Evolutionary conservation across 2,797 vertebrate genomes (phyloP), one percentile per base, ranked within the genome.

Genomic region (Mallotus villosus): DNA sequence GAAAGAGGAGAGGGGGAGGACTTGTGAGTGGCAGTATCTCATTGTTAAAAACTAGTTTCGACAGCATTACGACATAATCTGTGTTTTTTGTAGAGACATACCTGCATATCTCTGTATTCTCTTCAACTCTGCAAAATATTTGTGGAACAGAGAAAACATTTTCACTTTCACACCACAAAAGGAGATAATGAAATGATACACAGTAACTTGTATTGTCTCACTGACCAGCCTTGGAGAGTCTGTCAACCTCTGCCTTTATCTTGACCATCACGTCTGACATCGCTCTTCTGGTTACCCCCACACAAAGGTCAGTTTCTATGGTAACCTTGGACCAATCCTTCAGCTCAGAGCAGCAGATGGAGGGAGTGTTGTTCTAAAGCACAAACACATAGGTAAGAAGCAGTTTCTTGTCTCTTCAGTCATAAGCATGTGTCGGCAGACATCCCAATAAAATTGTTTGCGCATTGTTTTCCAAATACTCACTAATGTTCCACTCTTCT

Each of bases 291-390:
- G 90, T 90, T 55, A 88, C 74, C 22, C 91, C 93, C 16, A 94
- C 5, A 73, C 93, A 94, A 37, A 91, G 91, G 71, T 94, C 92
- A 1, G 88, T 85, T 82, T 93, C 92, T 63, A 91, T 21, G 2
- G 80, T 88, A 65, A 94, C 83, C 78, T 79, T 91, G 62, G 92
- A 86, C 93, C 92, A 94, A 69, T 94, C 90, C 79, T 88, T 94
- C 84, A 90, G 88, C 63, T 91, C 82, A 58, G 62, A 66, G 3
- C 74, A 72, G 49, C 69, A 60, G 6, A 27, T 3, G 0, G 71
- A 19, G 29, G 72, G 71, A 25, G 67, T 41, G 58, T 65, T 70
- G 62, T 49, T 80, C 85, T 88, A 72, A 24, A 66, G 77, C 21
- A 74, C 11, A 9, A 37, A 61, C 3, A 66, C 72, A 29, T 8